Percentiles rank a stretch among this genome's conserved stretches.
Conservation (phyloP, 2,797 vertebrate species). For the Sphaeramia orbicularis region DNA sequence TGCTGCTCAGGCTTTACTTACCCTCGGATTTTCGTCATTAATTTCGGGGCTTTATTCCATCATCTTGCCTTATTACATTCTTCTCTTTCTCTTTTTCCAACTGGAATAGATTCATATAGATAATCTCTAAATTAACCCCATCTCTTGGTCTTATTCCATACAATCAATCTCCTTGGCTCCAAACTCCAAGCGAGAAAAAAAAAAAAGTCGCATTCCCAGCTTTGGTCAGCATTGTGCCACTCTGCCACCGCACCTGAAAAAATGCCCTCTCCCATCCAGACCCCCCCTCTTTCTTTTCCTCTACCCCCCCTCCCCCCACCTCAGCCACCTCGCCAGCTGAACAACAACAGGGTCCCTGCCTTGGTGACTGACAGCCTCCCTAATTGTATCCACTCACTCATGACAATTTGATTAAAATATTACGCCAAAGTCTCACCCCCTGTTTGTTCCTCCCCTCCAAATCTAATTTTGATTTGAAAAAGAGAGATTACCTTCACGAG, state of each 20-base stretch:
- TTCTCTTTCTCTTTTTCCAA: too few species aligned
- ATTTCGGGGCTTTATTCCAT: too few species aligned
- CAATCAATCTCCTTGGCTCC: too few species aligned
- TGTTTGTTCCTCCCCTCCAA: constrained; percentile 98
- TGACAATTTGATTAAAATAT: constrained; percentile 99
- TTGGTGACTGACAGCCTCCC: constrained; percentile 98
- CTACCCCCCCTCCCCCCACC: neutral
- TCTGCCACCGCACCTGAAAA: constrained; percentile 61
- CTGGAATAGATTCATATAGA: too few species aligned
- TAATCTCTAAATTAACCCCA: too few species aligned
- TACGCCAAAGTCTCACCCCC: constrained; percentile 98
- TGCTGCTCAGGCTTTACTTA: neutral
- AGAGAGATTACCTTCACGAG: constrained; percentile 98
- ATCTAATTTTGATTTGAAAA: constrained; percentile 99
- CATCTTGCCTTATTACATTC: too few species aligned
- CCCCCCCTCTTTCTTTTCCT: neutral
- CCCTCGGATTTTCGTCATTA: neutral
- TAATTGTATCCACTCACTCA: constrained; percentile 99
- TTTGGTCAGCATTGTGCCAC: constrained; percentile 16
- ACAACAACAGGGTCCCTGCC: constrained; percentile 91
- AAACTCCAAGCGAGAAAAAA: too few species aligned
- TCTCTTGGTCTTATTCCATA: too few species aligned
- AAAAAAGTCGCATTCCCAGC: neutral
- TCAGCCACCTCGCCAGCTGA: constrained; percentile 81
- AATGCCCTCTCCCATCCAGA: constrained; percentile 65